Conservation (phyloP, 1,140 invertebrate genomes). For the Dolichoris vasculosae region DNA sequence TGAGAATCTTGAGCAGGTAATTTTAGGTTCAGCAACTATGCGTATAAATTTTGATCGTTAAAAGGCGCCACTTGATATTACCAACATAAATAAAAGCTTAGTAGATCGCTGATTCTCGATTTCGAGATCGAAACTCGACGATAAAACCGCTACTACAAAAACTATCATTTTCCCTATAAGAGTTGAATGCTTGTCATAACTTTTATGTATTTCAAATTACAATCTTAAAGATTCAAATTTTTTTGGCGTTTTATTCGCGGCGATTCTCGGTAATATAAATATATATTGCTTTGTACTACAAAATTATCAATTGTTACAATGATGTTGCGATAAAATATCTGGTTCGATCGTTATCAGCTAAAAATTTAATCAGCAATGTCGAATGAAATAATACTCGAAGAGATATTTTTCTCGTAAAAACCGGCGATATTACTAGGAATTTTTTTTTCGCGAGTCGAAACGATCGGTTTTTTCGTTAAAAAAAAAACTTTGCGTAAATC, state of each 20-base stretch:
- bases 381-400: not conserved
- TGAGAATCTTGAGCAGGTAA: not conserved
- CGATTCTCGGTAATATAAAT: no score
- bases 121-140: not conserved
- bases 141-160: not conserved
- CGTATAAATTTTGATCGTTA: constrained; percentile 37
- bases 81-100: constrained; percentile 20
- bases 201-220: not conserved
- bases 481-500: no score
- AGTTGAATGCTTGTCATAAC: not conserved
- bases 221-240: not conserved
- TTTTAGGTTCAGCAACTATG: constrained; percentile 7
- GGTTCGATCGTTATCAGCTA: not conserved
- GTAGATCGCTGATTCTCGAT: constrained; percentile 19
- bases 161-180: not conserved
- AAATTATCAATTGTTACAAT: not conserved
- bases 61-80: constrained; percentile 15
- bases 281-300: not conserved
- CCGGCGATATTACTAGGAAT: no score
- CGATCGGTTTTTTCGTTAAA: no score
- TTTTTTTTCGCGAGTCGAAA: no score
- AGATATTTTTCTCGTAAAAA: no score
- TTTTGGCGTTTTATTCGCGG: not conserved
- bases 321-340: not conserved
- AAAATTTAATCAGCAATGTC: not conserved